phyloP scores from a whole-genome alignment of 2,797 vertebrate genomes.

The Macrochelys suwanniensis region DNA sequence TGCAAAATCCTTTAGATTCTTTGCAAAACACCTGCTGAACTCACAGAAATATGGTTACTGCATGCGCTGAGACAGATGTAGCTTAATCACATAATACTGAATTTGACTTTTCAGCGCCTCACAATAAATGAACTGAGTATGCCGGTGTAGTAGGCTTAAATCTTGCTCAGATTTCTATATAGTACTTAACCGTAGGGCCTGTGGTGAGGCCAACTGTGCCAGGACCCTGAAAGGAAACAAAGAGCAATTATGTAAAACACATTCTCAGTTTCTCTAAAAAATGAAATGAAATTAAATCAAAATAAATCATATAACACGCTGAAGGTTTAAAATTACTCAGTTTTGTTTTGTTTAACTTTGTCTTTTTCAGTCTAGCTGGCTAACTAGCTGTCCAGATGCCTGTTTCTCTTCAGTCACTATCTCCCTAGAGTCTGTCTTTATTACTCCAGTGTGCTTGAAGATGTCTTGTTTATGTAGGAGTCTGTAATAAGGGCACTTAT shows the following conservation, averaged over 20 bases:
- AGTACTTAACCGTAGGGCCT: constrained; percentile 43
- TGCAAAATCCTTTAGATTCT: constrained; percentile 81
- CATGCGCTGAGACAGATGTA: constrained; percentile 83
- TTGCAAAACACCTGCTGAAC: constrained; percentile 84
- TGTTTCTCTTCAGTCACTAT: neutral
- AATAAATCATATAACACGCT: neutral
- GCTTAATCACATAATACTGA: constrained; percentile 84
- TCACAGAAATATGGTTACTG: constrained; percentile 85
- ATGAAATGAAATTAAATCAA: neutral
- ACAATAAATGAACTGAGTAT: constrained; percentile 80
- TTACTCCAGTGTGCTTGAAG: constrained; percentile 53
- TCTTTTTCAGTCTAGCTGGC: neutral
- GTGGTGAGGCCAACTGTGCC: constrained; percentile 50
- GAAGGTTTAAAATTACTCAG: neutral
- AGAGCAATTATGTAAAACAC: constrained; percentile 49
- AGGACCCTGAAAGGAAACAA: constrained; percentile 36
- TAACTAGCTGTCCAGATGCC: neutral
- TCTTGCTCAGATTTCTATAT: constrained; percentile 75
- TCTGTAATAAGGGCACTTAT: constrained; percentile 38
- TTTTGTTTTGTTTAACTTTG: neutral
- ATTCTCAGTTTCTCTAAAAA: neutral
- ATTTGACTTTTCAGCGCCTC: constrained; percentile 81
- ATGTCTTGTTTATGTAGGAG: constrained; percentile 43
- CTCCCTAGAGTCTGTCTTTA: constrained; percentile 35
- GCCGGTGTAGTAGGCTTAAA: constrained; percentile 74